Percentiles rank a stretch among this genome's conserved stretches.
phyloP scores from a whole-genome alignment of 2,888 invertebrate genomes.

The Pocota personata region DNA sequence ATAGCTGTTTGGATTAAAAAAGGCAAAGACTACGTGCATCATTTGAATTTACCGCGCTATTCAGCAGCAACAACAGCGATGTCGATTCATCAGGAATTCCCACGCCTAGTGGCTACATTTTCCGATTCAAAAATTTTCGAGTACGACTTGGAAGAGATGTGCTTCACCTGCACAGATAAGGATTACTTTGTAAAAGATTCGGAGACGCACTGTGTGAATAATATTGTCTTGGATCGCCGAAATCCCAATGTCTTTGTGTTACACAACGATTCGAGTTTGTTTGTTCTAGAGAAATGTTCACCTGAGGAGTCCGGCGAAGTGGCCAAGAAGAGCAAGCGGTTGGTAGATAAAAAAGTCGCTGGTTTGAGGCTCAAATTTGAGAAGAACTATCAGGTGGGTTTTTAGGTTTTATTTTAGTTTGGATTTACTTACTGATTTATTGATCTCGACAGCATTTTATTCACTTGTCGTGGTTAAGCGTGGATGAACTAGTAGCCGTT shows the following conservation, averaged over 20 bases:
- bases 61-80: slow-evolving; percentile 88
- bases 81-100: slow-evolving; percentile 85
- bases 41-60: slow-evolving; percentile 88
- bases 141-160: slow-evolving; percentile 86
- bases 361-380: slow-evolving; percentile 31
- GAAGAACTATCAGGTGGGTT: slow-evolving; percentile 78
- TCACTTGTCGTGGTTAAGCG: slow-evolving; percentile 87
- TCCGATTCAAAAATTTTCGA: slow-evolving; percentile 92
- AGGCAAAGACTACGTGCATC: slow-evolving; percentile 82
- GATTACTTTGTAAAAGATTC: slow-evolving; percentile 84
- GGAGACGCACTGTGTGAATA: slow-evolving; percentile 82
- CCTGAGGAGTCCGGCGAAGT: slow-evolving; percentile 74
- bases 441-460: slow-evolving; percentile 87
- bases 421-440: background rate
- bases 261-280: slow-evolving; percentile 87
- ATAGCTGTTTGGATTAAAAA: slow-evolving; percentile 86
- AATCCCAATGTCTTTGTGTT: slow-evolving; percentile 87
- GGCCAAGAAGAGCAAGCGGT: slow-evolving; percentile 83
- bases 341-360: slow-evolving; percentile 6
- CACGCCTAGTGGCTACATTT: slow-evolving; percentile 88
- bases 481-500: slow-evolving; percentile 89
- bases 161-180: slow-evolving; percentile 84
- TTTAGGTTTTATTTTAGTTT: background rate
- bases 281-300: slow-evolving; percentile 81
- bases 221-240: slow-evolving; percentile 86